Conservation (phyloP, 2,113 vertebrate species). For the Hylia prasina region DNA sequence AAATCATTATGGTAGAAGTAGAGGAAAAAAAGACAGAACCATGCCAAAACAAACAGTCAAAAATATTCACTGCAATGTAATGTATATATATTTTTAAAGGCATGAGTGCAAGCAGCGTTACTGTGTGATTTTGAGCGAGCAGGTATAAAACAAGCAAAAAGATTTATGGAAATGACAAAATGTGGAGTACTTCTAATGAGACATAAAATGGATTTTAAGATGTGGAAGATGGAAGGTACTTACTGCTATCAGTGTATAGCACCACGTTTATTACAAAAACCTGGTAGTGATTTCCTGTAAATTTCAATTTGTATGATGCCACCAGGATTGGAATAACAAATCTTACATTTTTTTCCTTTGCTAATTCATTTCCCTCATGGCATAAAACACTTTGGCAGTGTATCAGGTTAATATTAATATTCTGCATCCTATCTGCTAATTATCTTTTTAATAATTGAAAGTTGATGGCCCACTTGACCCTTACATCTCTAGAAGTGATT, state of each 20-base stretch:
- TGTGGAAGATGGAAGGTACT: background rate
- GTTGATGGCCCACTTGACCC: background rate
- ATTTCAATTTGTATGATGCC: background rate
- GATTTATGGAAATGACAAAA: background rate
- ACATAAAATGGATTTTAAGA: background rate
- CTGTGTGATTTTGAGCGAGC: background rate
- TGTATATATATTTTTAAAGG: background rate
- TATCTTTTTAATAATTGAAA: background rate
- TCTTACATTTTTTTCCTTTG: background rate
- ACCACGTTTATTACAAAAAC: background rate
- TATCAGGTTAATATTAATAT: background rate
- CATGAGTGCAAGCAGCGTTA: background rate
- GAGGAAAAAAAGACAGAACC: background rate
- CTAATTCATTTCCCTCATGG: background rate
- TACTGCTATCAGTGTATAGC: background rate
- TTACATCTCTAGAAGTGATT: background rate
- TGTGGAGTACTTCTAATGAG: background rate
- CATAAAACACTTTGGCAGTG: background rate
- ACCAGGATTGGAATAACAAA: background rate
- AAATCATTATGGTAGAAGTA: background rate
- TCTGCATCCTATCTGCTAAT: background rate
- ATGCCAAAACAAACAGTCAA: background rate
- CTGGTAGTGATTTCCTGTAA: background rate
- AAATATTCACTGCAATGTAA: background rate
- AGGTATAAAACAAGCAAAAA: background rate